A percentile compares a stretch with the other conserved stretches of the same genome.
phyloP scores from a whole-genome alignment of 1,140 invertebrate species.

The Spodoptera frugiperda region DNA sequence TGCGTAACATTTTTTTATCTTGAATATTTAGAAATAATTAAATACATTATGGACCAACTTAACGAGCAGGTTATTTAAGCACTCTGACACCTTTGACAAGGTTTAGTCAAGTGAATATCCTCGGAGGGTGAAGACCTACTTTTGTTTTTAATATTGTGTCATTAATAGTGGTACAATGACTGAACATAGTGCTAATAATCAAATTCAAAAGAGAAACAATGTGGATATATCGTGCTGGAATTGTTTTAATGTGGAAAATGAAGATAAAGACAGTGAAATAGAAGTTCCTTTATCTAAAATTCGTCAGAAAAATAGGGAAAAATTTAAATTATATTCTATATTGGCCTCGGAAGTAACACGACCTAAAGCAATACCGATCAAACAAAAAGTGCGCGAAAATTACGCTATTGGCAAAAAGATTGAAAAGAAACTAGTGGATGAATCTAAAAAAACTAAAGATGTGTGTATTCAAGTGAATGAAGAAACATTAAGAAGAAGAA shows the following conservation, averaged over 20 bases:
- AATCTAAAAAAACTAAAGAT: not conserved
- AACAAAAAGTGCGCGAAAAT: slow-evolving; percentile 76
- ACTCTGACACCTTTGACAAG: slow-evolving; percentile 46
- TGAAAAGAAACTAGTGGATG: slow-evolving; percentile 56
- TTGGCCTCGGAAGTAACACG: slow-evolving; percentile 70
- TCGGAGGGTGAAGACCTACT: not conserved
- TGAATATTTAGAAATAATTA: slow-evolving; percentile 71
- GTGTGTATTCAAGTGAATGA: slow-evolving; percentile 7
- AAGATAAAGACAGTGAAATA: slow-evolving; percentile 54
- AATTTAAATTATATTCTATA: slow-evolving; percentile 75
- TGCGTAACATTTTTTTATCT: slow-evolving; percentile 68
- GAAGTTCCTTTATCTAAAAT: slow-evolving; percentile 68
- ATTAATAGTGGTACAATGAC: slow-evolving; percentile 54
- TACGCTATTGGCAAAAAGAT: slow-evolving; percentile 71
- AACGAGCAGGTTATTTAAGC: slow-evolving; percentile 64
- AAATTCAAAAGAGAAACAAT: slow-evolving; percentile 54
- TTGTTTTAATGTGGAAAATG: slow-evolving; percentile 65
- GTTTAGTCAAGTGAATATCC: slow-evolving; percentile 18
- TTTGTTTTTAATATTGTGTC: slow-evolving; percentile 38
- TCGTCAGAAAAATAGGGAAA: slow-evolving; percentile 69
- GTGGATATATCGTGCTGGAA: slow-evolving; percentile 75
- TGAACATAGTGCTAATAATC: slow-evolving; percentile 55
- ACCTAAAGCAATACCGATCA: slow-evolving; percentile 74
- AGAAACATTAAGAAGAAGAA: not conserved
- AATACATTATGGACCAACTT: slow-evolving; percentile 64